phyloP scores from a whole-genome alignment of 2,888 invertebrate species.

The Ichneumon xanthorius region DNA sequence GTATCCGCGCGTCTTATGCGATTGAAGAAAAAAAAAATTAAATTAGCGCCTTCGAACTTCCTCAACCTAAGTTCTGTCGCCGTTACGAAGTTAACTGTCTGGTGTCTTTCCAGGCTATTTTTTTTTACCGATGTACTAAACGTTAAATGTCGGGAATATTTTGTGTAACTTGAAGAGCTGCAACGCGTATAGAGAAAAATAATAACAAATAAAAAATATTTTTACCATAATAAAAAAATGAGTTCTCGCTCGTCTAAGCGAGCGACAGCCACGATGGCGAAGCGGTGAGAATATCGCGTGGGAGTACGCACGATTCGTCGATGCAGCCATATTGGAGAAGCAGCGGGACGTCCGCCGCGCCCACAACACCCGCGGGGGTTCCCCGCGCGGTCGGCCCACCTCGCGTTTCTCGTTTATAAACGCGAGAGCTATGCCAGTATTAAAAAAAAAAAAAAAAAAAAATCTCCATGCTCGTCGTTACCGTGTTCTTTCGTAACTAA shows the following conservation, averaged over 20 bases:
- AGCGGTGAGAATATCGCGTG: constrained; percentile 69
- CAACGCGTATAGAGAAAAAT: too few species aligned
- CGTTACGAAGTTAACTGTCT: not conserved
- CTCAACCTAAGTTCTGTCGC: not conserved
- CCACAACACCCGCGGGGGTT: constrained; percentile 72
- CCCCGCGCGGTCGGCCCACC: constrained; percentile 37
- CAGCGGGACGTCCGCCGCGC: constrained; percentile 82
- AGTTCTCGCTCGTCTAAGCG: constrained; percentile 21
- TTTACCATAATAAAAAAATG: not conserved
- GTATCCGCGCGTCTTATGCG: not conserved
- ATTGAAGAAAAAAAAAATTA: not conserved
- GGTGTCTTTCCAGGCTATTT: not conserved
- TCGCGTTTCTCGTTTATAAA: constrained; percentile 45
- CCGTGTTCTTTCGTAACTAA: not conserved
- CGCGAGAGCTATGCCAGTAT: constrained; percentile 10
- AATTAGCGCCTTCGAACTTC: constrained; percentile 8
- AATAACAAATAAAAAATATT: not conserved
- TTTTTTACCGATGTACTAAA: not conserved
- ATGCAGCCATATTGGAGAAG: constrained; percentile 80
- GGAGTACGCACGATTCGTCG: constrained; percentile 76
- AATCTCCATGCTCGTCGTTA: not conserved
- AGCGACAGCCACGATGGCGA: constrained; percentile 28
- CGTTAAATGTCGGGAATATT: too few species aligned
- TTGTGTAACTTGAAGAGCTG: too few species aligned
- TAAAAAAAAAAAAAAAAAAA: not conserved